These are phyloP conservation scores for Bufotes viridis DNA, from an alignment of 2,797 vertebrate species.

Conservation along the genomic window DNA sequence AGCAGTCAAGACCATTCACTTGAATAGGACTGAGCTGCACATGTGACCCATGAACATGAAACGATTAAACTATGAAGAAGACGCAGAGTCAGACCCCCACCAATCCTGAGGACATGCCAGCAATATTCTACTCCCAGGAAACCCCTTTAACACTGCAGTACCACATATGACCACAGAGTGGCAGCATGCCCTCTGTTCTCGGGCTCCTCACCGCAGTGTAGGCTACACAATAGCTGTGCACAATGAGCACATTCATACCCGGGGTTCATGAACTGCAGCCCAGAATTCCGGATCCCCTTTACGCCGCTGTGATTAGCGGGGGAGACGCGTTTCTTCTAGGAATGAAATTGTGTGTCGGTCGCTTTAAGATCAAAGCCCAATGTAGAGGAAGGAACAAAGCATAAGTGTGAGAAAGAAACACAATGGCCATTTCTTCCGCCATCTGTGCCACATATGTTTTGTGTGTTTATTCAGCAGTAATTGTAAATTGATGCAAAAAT, in stretches of 20 bases:
- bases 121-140: too few species aligned
- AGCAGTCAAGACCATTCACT: too few species aligned
- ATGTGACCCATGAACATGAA: too few species aligned
- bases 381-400: neutral
- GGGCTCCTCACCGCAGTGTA: neutral
- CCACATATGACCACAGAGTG: neutral
- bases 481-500: slow-evolving; percentile 43
- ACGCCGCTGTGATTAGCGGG: too few species aligned
- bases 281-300: too few species aligned
- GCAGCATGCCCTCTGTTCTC: neutral
- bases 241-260: neutral
- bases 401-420: slow-evolving; percentile 8
- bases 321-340: too few species aligned
- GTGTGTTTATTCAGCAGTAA: slow-evolving; percentile 41
- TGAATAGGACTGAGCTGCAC: too few species aligned
- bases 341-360: neutral
- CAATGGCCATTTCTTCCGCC: slow-evolving; percentile 10
- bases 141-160: neutral
- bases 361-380: neutral
- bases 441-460: slow-evolving; percentile 55
- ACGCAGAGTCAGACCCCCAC: too few species aligned
- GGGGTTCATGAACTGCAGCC: neutral
- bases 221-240: neutral
- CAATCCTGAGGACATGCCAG: too few species aligned
- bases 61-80: too few species aligned